A percentile compares a stretch with the other conserved stretches of the same genome.
Conservation (phyloP, 2,888 invertebrate species). For the Epinotia bilunana region DNA sequence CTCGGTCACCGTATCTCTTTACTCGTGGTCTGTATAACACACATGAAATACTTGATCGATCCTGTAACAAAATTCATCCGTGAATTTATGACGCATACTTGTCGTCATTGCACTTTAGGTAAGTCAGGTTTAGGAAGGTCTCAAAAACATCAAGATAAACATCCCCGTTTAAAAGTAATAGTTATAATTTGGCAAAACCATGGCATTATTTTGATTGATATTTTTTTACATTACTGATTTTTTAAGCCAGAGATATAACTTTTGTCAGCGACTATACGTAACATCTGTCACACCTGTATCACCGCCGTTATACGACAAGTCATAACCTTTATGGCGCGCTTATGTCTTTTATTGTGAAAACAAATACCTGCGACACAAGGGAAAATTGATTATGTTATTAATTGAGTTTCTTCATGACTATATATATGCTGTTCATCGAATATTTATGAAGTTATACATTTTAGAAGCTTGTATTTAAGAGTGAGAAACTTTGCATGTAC, state of each 20-base stretch:
- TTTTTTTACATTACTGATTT: too few species aligned
- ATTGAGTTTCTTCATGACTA: background rate
- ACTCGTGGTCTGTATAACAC: too few species aligned
- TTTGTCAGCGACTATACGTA: conserved; percentile 53
- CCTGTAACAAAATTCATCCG: too few species aligned
- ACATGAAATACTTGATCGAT: too few species aligned
- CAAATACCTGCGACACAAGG: conserved; percentile 49
- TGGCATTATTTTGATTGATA: background rate
- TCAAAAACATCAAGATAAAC: too few species aligned
- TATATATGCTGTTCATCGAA: background rate
- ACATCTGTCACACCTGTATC: conserved; percentile 53
- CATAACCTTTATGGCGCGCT: conserved; percentile 63
- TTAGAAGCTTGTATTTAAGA: too few species aligned
- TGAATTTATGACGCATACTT: too few species aligned
- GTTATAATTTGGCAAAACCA: background rate
- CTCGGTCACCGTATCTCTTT: too few species aligned
- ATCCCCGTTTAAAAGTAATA: too few species aligned
- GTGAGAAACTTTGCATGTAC: too few species aligned
- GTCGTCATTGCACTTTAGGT: too few species aligned
- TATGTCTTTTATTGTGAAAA: conserved; percentile 58
- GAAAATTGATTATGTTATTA: conserved; percentile 42
- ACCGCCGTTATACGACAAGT: conserved; percentile 57
- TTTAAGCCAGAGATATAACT: background rate
- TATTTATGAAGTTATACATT: background rate
- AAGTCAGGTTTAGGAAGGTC: too few species aligned